Evolutionary conservation across 2,113 vertebrate species (phyloP).

Genomic region (Pongo pygmaeus): DNA sequence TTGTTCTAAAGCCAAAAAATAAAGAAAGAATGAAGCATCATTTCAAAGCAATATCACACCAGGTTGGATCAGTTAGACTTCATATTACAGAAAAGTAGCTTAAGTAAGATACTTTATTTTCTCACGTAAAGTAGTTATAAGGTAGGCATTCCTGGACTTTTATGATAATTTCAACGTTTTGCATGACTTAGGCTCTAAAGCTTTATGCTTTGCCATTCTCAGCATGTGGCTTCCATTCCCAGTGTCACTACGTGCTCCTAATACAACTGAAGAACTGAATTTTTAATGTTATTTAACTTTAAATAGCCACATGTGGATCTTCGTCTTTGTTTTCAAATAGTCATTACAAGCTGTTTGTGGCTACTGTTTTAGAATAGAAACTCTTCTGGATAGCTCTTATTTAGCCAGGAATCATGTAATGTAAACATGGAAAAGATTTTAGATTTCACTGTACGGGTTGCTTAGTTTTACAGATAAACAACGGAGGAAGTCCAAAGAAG

Average conservation of each 20-base stretch:
- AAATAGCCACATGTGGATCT: background rate
- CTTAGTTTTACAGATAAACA: background rate
- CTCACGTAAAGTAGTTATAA: background rate
- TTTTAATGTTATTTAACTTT: background rate
- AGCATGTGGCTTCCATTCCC: background rate
- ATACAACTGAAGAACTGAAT: background rate
- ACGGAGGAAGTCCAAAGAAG: background rate
- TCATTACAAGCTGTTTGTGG: background rate
- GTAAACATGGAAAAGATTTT: background rate
- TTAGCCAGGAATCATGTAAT: background rate
- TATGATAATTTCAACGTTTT: background rate
- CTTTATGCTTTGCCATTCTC: background rate
- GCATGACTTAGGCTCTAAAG: background rate
- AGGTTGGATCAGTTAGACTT: background rate
- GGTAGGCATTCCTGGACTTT: background rate
- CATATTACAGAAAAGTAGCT: conserved; percentile 8
- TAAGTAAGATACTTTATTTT: conserved; percentile 6
- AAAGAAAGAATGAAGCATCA: background rate
- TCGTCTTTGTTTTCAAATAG: conserved; percentile 11
- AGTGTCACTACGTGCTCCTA: background rate
- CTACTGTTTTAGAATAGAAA: background rate
- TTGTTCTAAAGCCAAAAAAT: background rate
- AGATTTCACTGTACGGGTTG: background rate
- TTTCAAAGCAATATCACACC: conserved; percentile 31
- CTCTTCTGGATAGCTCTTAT: background rate